phyloP scores from a whole-genome alignment of 2,888 invertebrate species.

The Dascillus cervinus region DNA sequence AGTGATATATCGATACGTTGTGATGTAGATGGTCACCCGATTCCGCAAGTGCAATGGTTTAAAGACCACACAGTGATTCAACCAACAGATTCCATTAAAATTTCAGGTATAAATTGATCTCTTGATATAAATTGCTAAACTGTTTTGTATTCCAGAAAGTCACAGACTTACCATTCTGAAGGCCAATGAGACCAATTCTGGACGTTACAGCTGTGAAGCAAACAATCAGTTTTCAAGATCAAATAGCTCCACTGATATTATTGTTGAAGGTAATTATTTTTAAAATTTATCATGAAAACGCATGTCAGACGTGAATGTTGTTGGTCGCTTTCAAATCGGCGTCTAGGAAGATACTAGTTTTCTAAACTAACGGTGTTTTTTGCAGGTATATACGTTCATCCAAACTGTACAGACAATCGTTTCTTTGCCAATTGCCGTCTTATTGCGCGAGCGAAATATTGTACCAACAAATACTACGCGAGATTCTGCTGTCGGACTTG shows the following conservation, averaged over 20 bases:
- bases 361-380: conserved; percentile 7
- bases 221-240: conserved; percentile 63
- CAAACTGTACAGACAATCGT: conserved; percentile 78
- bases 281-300: too few species aligned
- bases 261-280: conserved; percentile 61
- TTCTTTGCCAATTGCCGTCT: conserved; percentile 85
- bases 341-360: too few species aligned
- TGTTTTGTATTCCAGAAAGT: conserved; percentile 52
- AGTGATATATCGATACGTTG: conserved; percentile 65
- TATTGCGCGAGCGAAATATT: conserved; percentile 78
- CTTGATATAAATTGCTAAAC: too few species aligned
- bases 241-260: conserved; percentile 57
- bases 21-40: conserved; percentile 69
- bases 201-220: conserved; percentile 77
- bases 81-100: conserved; percentile 51
- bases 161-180: conserved; percentile 61
- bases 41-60: conserved; percentile 72
- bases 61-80: conserved; percentile 59
- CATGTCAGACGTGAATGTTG: too few species aligned
- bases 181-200: conserved; percentile 62
- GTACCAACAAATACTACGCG: conserved; percentile 86
- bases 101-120: too few species aligned
- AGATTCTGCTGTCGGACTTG: conserved; percentile 92
- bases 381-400: conserved; percentile 64
- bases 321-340: too few species aligned